Conservation (phyloP, 1,140 invertebrate genomes). For the Lepidurus couesii region DNA sequence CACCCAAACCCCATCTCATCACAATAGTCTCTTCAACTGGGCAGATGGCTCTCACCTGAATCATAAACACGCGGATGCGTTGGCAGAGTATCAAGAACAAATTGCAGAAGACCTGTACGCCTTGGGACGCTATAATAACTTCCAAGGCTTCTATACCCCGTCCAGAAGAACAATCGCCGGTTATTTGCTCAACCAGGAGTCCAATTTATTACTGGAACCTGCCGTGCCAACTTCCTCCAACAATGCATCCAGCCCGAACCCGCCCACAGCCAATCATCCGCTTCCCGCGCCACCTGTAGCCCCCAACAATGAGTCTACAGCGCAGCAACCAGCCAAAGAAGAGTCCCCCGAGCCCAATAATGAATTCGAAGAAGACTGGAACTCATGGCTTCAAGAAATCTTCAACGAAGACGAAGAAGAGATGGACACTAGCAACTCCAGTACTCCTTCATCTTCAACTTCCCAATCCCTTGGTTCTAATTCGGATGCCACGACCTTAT, state of each 20-base stretch:
- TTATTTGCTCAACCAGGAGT: conserved; percentile 50
- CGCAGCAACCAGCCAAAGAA: not conserved
- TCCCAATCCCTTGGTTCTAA: not conserved
- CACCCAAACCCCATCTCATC: conserved; percentile 46
- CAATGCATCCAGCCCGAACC: not conserved
- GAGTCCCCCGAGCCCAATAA: not conserved
- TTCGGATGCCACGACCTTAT: not conserved
- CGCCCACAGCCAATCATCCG: not conserved
- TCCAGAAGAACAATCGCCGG: conserved; percentile 46
- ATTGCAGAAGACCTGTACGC: conserved; percentile 71
- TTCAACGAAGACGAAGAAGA: conserved; percentile 4
- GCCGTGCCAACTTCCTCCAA: not conserved
- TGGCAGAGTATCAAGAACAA: conserved; percentile 63
- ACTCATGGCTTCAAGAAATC: not conserved
- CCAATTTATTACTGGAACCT: not conserved
- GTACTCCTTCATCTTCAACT: not conserved
- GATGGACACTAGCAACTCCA: not conserved
- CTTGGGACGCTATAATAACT: conserved; percentile 53
- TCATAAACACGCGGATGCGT: conserved; percentile 66
- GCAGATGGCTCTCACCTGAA: conserved; percentile 54
- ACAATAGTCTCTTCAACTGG: conserved; percentile 48
- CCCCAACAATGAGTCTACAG: conserved; percentile 16
- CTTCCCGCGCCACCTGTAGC: not conserved
- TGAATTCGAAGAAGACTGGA: not conserved
- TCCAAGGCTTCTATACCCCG: conserved; percentile 34